Base-by-base conservation (phyloP, 2,888 invertebrate species). In the Campaea margaritaria region DNA sequence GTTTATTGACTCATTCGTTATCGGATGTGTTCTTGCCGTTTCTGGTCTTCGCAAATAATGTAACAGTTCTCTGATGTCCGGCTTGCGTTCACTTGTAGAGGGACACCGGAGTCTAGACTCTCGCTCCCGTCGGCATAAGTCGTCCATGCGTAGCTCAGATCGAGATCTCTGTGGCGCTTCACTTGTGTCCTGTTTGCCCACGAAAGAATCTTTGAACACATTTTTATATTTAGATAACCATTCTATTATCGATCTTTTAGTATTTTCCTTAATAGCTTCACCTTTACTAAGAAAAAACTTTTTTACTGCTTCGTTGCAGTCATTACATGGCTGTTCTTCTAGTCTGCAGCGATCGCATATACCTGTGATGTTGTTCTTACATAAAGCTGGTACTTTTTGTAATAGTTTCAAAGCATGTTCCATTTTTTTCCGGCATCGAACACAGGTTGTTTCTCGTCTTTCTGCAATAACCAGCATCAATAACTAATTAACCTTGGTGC, bases 301-400 rank as follows among this genome's bases (percentile, higher is more conserved):
- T 67, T 81, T 72, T 12, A 79, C 65, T 61, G 78, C 68, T 72
- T 83, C 64, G 68, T 83, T 52, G 72, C 87, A 80, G 76, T 79
- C 31, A 72, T 72, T 48, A 77, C 88, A 76, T 73, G 81, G 59
- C 69, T 75, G 50, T 21, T 54, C 43, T 70, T 75, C 75, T 8
- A 54, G 60, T 50, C 64, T 76, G 67, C 89, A 89, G 61, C 84
- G 82, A 36, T 83, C 74, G 62, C 89, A 89, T 59, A 89, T 69
- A 38, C 81, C 78, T 53, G 78, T 68, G n/a, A 83, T 67, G 59
- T 72, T 69, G 11, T 76, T 76, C 67, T 65, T 78, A 41, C 76
- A 69, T 55, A 82, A 68, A 31, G 61, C 65, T 41, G 76, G 68
- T 41, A 79, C 56, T 60, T 68, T 75, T 61, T 71, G 66, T 42